phyloP scores from a whole-genome alignment of 2,113 vertebrate genomes.

The Platysternon megacephalum region DNA sequence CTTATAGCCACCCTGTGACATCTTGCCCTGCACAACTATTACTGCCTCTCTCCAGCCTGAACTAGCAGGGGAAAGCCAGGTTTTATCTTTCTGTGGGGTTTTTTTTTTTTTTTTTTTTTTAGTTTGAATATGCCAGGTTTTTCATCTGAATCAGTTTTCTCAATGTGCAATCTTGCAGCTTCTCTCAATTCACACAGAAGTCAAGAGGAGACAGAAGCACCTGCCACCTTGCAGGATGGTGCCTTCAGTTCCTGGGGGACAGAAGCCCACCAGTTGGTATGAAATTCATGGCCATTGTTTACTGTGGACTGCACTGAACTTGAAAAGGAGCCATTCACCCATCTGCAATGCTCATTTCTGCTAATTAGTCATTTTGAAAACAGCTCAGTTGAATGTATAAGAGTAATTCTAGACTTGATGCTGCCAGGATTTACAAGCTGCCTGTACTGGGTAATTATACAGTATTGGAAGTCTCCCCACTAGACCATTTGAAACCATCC shows the following conservation, averaged over 20 bases:
- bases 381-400: not conserved
- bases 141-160: not conserved
- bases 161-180: not conserved
- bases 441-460: not conserved
- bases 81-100: fast-evolving
- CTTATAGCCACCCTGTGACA: not conserved
- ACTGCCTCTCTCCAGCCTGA: not conserved
- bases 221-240: fast-evolving
- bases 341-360: not conserved
- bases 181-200: fast-evolving
- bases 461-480: not conserved
- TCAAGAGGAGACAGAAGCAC: fast-evolving
- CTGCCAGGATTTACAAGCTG: not conserved
- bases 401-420: not conserved
- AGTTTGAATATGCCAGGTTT: not conserved
- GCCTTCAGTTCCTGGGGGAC: not conserved
- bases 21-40: fast-evolving
- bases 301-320: not conserved
- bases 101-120: not conserved
- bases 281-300: not conserved
- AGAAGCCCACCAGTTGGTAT: not conserved
- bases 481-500: not conserved
- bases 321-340: not conserved
- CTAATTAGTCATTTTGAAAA: not conserved
- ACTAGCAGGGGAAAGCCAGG: not conserved